Evolutionary conservation across 2,113 vertebrate genomes (phyloP).

Genomic region (Protobothrops flavoviridis): DNA sequence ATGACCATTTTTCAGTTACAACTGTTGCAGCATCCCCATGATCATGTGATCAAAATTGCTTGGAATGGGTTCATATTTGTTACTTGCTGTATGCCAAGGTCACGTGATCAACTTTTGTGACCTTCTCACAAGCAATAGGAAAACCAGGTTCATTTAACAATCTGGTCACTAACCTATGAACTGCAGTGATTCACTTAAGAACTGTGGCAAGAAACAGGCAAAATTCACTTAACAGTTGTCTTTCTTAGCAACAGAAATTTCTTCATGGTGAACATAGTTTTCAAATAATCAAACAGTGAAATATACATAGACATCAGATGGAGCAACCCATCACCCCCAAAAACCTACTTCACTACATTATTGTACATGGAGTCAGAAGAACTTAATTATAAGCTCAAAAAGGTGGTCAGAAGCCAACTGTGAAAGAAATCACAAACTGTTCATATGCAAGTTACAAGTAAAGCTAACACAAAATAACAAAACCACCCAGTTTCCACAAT

Average conservation of each 20-base stretch:
- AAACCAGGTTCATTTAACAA: too few species aligned
- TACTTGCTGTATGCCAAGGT: not conserved
- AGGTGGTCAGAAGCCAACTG: not conserved
- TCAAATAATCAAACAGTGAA: not conserved
- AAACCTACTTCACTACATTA: too few species aligned
- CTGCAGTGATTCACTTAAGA: too few species aligned
- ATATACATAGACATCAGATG: not conserved
- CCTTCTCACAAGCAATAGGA: not conserved
- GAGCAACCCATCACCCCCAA: fast-evolving
- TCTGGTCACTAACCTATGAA: too few species aligned
- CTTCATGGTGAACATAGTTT: not conserved
- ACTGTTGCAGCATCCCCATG: not conserved
- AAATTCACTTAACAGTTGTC: too few species aligned
- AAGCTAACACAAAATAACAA: not conserved
- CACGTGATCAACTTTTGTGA: not conserved
- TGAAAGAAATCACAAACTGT: not conserved
- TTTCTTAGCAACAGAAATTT: not conserved
- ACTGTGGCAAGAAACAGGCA: too few species aligned
- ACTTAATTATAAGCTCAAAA: too few species aligned
- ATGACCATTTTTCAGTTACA: not conserved
- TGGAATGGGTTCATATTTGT: not conserved
- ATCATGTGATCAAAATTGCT: not conserved
- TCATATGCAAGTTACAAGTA: not conserved
- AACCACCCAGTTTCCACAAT: not conserved
- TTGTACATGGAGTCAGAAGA: too few species aligned